Evolutionary conservation across 2,797 vertebrate species (phyloP), one percentile per base, ranked within the genome.

Genomic region (Tenualosa ilisha): DNA sequence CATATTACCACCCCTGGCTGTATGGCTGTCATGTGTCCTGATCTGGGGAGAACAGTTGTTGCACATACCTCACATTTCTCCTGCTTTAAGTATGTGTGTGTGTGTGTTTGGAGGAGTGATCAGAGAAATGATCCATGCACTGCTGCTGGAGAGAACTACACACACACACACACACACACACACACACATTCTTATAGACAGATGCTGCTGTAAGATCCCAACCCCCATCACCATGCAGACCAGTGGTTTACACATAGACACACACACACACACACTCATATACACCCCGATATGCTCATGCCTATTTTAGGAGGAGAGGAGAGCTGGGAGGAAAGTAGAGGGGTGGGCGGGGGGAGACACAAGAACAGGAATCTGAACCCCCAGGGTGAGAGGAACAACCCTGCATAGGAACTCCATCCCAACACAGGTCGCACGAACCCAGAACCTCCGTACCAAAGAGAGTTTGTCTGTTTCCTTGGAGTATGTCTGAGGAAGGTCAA

Each of bases 11-110:
- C 46, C 3, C 1, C 92, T 94, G 92, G 91, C 92, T 6, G 85
- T 95, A 96, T 98, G 93, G 94, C 96, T 95, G 88, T 94, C 95
- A 98, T 99, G 96, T 96, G 95, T 96, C 89, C 87, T 95, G 95
- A 94, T 97, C 96, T 95, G 94, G 91, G 91, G 87, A 89, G 93
- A 96, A 94, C 97, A 98, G 97, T 97, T 98, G 97, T 96, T 97
- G 94, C 95, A 93, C 96, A 97, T 97, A 96, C 95, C 91, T 95
- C 89, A 90, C 94, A 90, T 95, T 95, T 96, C 94, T 95, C 91
- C 90, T 91, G 91, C 88, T 26, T 59, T 83, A 37, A 86, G 91
- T 91, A 90, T 92, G 93, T 89, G 91, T 94, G 89, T 46, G 46
- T 46, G 46, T 54, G 63, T 9, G 7, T 6, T 3, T 24, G 65